Evolutionary conservation across 2,113 vertebrate species (phyloP), one percentile per base, ranked within the genome.

Genomic region (Prunella fulvescens): DNA sequence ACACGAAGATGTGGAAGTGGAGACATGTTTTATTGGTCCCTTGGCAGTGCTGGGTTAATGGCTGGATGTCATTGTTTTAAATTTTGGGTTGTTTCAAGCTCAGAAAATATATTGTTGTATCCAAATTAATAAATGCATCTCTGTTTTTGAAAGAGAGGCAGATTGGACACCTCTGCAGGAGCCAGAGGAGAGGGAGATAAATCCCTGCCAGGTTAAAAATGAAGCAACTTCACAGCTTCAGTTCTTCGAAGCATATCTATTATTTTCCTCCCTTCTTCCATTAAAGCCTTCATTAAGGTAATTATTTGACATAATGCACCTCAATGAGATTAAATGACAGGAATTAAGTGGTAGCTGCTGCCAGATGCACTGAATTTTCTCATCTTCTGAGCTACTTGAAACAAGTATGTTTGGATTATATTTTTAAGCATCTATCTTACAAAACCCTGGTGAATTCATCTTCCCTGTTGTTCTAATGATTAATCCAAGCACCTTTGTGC

Each of bases 221-320:
- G 28, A 74, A 84, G 37, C 37, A 93, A 71, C 53, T 81, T 92
- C 0, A 0, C 69, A 57, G 73, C 37, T 95, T 92, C 3, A 2
- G 69, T 95, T 95, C 83, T 84, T 84, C 56, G 1, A 88, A 90
- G 39, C 10, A 58, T 29, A 19, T 45, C 61, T 86, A 48, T 94
- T 86, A 60, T 91, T 92, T 87, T 60, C 44, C 29, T 89, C 25
- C 33, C 11, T 79, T 82, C 65, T 80, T 35, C 80, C 81, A 82
- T 85, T 87, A 82, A 56, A 74, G 81, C 50, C 70, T 85, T 93
- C 70, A 80, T 93, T 80, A 87, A 79, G 78, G 33, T n/a, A 85
- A 95, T 95, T 93, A 81, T 85, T 95, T 87, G 73, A 61, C 57
- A 93, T 87, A 95, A 93, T 93, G 91, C 48, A 80, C 42, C 11